A percentile compares a stretch with the other conserved stretches of the same genome.
These are phyloP conservation scores for Ariopsis seemanni DNA, from an alignment of 2,113 vertebrate genomes.

Conservation along the genomic window DNA sequence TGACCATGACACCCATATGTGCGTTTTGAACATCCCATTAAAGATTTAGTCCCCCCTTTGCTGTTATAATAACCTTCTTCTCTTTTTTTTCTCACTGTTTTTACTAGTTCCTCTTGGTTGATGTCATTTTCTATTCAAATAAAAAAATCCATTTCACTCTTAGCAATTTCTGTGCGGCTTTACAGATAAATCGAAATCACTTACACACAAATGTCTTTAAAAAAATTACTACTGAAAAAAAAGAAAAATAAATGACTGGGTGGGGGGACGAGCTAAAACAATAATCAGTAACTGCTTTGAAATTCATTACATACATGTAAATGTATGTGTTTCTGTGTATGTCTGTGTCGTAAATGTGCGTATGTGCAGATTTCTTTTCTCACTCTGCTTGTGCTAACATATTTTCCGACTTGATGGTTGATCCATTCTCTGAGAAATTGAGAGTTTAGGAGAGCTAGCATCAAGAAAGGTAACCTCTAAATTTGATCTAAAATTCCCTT, in stretches of 20 bases:
- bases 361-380: slow-evolving; percentile 11
- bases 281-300: not conserved
- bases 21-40: no score
- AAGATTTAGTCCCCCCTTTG: no score
- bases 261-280: not conserved
- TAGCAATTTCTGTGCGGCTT: not conserved
- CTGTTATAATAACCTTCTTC: not conserved
- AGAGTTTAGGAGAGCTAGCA: slow-evolving; percentile 12
- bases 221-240: not conserved
- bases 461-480: slow-evolving; percentile 3
- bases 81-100: not conserved
- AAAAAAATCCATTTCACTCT: not conserved
- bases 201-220: not conserved
- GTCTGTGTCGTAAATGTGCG: not conserved
- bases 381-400: slow-evolving; percentile 44
- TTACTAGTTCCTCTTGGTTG: not conserved
- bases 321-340: slow-evolving; percentile 7
- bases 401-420: slow-evolving; percentile 24
- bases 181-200: not conserved
- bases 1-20: no score
- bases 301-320: not conserved
- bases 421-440: slow-evolving; percentile 40
- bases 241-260: not conserved
- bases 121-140: not conserved
- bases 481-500: slow-evolving; percentile 1